Conservation (phyloP, 1,140 invertebrate species). For the Drosophila sulfurigaster region DNA sequence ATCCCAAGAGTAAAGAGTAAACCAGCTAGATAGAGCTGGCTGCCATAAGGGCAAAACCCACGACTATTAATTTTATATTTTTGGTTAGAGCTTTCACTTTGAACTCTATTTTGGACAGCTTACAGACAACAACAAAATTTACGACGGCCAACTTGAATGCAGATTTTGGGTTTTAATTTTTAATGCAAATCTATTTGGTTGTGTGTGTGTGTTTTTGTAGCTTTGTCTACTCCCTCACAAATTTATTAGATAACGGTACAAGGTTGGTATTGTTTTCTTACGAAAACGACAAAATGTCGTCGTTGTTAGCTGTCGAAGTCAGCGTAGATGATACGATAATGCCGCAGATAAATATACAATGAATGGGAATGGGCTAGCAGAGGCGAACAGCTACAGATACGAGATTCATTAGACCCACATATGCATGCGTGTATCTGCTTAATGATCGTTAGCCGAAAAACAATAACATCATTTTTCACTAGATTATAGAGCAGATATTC, state of each 20-base stretch:
- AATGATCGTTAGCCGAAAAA: slow-evolving; percentile 63
- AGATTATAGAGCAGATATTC: slow-evolving; percentile 41
- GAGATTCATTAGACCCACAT: slow-evolving; percentile 27
- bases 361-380: slow-evolving; percentile 33
- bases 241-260: slow-evolving; percentile 75
- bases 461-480: slow-evolving; percentile 67
- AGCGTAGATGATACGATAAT: slow-evolving; percentile 77
- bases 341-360: slow-evolving; percentile 52
- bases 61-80: slow-evolving; percentile 49
- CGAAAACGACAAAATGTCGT: slow-evolving; percentile 77
- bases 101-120: slow-evolving; percentile 67
- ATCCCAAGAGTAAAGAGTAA: slow-evolving; percentile 9
- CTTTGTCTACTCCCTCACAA: slow-evolving; percentile 75
- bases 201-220: slow-evolving; percentile 6
- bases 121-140: slow-evolving; percentile 62
- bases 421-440: slow-evolving; percentile 50
- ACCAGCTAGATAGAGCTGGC: background rate
- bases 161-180: slow-evolving; percentile 56
- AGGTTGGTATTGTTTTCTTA: slow-evolving; percentile 68
- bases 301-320: slow-evolving; percentile 66
- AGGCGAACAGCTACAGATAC: slow-evolving; percentile 32
- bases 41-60: slow-evolving; percentile 72
- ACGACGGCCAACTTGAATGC: slow-evolving; percentile 54
- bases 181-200: slow-evolving; percentile 23
- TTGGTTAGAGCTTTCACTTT: slow-evolving; percentile 67